Evolutionary conservation across 1,140 invertebrate genomes (phyloP).

Genomic region (Saccostrea glomerata): DNA sequence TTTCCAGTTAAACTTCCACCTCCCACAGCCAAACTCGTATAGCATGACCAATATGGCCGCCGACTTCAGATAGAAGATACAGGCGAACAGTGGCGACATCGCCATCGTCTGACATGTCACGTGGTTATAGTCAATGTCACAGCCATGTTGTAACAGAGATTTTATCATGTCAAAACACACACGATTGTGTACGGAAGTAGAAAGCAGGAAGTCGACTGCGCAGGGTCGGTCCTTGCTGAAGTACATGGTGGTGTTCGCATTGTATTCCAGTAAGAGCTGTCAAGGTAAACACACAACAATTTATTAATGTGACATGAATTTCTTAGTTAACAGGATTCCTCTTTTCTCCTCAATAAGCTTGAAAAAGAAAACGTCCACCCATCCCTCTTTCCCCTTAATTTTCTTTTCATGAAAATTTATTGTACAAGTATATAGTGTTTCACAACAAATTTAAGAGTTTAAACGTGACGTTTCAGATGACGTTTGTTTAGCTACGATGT

Average conservation of each 20-base stretch:
- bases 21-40: not conserved
- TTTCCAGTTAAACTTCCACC: conserved; percentile 15
- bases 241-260: not conserved
- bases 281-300: not conserved
- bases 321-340: no score
- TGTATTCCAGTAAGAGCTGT: conserved; percentile 15
- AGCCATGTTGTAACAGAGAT: not conserved
- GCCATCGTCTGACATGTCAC: not conserved
- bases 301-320: not conserved
- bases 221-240: conserved; percentile 4
- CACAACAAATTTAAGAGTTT: no score
- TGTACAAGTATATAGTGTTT: no score
- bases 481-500: no score
- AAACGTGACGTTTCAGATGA: no score
- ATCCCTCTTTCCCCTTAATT: no score
- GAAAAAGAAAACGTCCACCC: no score
- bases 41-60: not conserved
- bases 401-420: no score
- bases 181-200: not conserved
- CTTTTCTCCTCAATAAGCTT: no score
- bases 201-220: conserved; percentile 13
- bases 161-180: conserved; percentile 12
- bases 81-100: not conserved
- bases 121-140: not conserved
- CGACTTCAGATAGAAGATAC: conserved; percentile 12